Evolutionary conservation across 1,140 invertebrate genomes (phyloP), one percentile per base, ranked within the genome.

Genomic region (Trichonephila clavipes): DNA sequence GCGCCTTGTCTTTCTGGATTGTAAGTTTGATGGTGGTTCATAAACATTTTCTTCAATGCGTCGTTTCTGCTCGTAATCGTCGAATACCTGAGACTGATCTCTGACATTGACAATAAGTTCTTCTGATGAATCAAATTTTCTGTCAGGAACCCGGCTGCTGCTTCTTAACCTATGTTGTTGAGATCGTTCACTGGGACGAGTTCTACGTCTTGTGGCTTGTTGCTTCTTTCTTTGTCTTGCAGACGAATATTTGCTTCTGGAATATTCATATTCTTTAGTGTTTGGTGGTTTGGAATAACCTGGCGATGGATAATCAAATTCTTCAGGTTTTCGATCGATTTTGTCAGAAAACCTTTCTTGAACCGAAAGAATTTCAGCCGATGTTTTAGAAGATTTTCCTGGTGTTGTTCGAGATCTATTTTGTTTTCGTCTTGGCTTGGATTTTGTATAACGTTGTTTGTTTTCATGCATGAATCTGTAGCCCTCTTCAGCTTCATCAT

Each of bases 71-170:
- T 88, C 62, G 21, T 64, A 64, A 14, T 61, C 28, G 19, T 88
- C 34, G 21, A 21, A 64, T 40, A 40, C 14, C 7, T 64, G 24
- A 14, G 83, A 59, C 10, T 85, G 83, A 59, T 64, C n/a, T 40
- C 24, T 88, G 34, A 64, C 82, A 58, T 58, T 85, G 12, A 40
- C 59, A 19, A 40, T 64, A 19, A 64, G 34, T 58, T 62, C 86
- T 66, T 88, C 86, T 10, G 85, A 88, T 40, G 86, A 88, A 40
- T 88, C 86, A 19, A 64, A 40, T n/a, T 88, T 64, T 88, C 61
- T 12, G 8, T 51, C 7, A 59, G 51, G 44, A 58, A 7, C 12
- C 8, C 21, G 1, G 0, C 7, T 28, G 19, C 34, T 24, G 21
- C 2, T 83, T 58, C 44, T 58, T 14, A 59, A 24, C 10, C 24